Evolutionary conservation across 2,113 vertebrate genomes (phyloP), one percentile per base, ranked within the genome.

Genomic region (Esox niger): DNA sequence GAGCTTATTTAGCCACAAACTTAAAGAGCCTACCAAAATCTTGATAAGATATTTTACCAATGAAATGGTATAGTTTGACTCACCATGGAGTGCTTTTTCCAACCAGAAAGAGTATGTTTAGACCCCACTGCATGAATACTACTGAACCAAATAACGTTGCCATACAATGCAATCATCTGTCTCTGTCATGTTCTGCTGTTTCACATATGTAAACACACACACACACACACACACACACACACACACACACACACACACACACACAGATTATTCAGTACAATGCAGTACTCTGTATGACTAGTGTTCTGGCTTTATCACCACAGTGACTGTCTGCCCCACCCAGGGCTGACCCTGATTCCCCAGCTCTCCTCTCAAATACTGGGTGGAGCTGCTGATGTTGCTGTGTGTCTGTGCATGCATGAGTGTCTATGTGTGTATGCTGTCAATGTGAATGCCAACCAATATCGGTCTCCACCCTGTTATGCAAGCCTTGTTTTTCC

Each of bases 391-490:
- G 33, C 52, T 78, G 27, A 70, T 32, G 33, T 68, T 59, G 77
- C 71, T 72, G 69, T 59, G 70, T 68, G 61, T 75, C 73, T 66
- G 73, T 71, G 66, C 59, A 64, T 77, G 72, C 17, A 31, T 66
- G 59, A 72, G 72, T 65, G 73, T 73, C 71, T 75, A 73, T 75
- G 70, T 43, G 21, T 74, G 59, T 79, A 79, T 87, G 71, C 23
- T 30, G 1, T 60, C 1, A 60, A 13, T 57, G 55, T 52, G 31
- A 23, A 46, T 73, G 82, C 86, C 88, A 87, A 86, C 86, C 85
- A 86, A 80, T 83, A 81, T 69, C 74, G 78, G 74, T 76, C 82
- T 87, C 82, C 89, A 85, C 87, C 81, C 79, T 84, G 76, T 75
- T 84, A 85, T 33, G 21, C 57, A 89, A 91, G 77, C 66, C 79